Conservation (phyloP, 2,113 vertebrate species). For the Coryphaenoides rupestris region DNA sequence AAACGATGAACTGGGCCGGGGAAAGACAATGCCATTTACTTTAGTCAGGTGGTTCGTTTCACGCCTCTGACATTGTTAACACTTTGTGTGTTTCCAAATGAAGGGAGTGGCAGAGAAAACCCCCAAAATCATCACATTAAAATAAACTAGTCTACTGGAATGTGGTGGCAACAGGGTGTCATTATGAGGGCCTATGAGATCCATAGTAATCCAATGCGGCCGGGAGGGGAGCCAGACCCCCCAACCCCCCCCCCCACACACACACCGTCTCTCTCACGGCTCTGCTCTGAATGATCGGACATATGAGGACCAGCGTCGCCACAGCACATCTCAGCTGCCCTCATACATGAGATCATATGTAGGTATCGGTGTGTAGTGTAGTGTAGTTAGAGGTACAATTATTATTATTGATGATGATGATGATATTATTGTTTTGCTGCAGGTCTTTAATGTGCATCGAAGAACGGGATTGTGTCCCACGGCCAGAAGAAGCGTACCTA, state of each 20-base stretch:
- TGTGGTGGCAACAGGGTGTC: no score
- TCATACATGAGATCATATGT: neutral
- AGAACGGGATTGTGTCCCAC: neutral
- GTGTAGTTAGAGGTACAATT: no score
- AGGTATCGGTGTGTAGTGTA: conserved; percentile 1
- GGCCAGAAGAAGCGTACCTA: neutral
- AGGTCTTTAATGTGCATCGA: neutral
- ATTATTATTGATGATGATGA: no score
- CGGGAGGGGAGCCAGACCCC: neutral
- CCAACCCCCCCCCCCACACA: neutral
- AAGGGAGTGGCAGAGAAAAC: no score
- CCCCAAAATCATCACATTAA: no score
- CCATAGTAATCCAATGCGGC: no score
- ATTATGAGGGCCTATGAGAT: no score
- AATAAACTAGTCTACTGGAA: no score
- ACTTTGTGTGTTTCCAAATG: no score
- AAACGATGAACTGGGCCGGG: conserved; percentile 5
- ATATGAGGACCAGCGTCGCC: conserved; percentile 5
- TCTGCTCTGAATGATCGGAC: neutral
- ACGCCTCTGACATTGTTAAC: no score
- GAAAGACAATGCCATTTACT: neutral
- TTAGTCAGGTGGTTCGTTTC: no score
- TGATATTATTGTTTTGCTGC: neutral
- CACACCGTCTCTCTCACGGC: neutral
- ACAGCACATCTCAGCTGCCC: conserved; percentile 16